Evolutionary conservation across 1,140 invertebrate genomes (phyloP).

Genomic region (Stegodyphus mimosarum): DNA sequence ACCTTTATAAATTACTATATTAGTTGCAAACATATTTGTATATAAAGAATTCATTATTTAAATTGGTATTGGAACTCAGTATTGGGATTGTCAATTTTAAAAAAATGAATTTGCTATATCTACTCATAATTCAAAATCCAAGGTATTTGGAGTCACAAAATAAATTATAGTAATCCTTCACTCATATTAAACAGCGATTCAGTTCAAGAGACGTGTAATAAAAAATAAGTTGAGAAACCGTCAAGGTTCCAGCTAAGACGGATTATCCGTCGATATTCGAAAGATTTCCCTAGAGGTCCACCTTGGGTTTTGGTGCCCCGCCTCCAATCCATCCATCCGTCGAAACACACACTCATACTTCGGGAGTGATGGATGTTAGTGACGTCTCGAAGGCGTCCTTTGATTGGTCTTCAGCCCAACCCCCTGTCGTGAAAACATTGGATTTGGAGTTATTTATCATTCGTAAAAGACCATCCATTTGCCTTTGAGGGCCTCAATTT

Average conservation of each 20-base stretch:
- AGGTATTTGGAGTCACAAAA: too few relatives aligned
- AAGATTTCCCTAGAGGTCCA: slow-evolving; percentile 37
- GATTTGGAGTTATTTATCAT: slow-evolving; percentile 51
- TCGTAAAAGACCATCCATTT: slow-evolving; percentile 52
- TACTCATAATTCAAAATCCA: too few relatives aligned
- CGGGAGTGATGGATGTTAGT: slow-evolving; percentile 48
- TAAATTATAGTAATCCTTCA: too few relatives aligned
- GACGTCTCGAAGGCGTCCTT: slow-evolving; percentile 49
- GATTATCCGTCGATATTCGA: slow-evolving; percentile 49
- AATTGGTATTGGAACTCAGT: too few relatives aligned
- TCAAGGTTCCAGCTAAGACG: slow-evolving; percentile 14
- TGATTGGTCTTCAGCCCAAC: slow-evolving; percentile 44
- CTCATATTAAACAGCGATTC: too few relatives aligned
- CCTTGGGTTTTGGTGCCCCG: background rate
- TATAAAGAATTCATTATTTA: too few relatives aligned
- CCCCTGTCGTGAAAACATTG: slow-evolving; percentile 56
- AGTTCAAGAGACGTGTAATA: too few relatives aligned
- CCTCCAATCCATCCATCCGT: slow-evolving; percentile 5
- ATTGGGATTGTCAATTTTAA: too few relatives aligned
- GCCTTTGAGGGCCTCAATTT: slow-evolving; percentile 46
- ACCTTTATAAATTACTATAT: too few relatives aligned
- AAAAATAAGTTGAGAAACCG: slow-evolving; percentile 31
- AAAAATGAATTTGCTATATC: too few relatives aligned
- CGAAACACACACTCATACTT: slow-evolving; percentile 23
- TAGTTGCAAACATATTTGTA: too few relatives aligned